Conservation (phyloP, 1,140 invertebrate species). For the Cotesia glomerata region DNA sequence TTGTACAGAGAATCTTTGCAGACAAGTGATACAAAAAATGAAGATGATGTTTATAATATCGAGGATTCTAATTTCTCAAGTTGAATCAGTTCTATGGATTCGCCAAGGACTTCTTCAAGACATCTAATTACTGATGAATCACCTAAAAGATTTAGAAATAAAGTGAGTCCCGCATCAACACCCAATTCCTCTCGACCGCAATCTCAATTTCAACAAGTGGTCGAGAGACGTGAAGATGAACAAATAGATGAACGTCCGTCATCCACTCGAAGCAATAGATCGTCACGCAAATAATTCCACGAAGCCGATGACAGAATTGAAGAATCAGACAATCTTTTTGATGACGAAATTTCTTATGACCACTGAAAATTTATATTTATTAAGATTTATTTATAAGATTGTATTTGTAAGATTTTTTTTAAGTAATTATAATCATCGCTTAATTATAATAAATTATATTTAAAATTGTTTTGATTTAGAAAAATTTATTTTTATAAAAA, state of each 20-base stretch:
- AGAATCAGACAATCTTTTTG: no score
- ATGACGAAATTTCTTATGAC: no score
- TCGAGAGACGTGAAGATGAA: background rate
- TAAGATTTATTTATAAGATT: no score
- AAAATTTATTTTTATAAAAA: no score
- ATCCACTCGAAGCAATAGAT: no score
- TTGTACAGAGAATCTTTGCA: slow-evolving; percentile 1
- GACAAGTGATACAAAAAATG: background rate
- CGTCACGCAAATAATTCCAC: no score
- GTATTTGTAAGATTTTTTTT: no score
- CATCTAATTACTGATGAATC: background rate
- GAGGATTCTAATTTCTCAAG: background rate
- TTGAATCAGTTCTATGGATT: background rate
- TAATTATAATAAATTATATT: no score
- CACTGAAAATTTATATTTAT: no score
- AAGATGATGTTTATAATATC: background rate
- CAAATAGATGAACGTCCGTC: background rate
- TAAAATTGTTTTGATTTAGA: no score
- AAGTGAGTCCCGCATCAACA: background rate
- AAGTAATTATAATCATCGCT: no score
- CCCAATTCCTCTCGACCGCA: background rate
- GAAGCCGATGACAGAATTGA: background rate
- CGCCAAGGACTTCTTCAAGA: background rate
- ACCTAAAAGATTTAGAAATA: background rate
- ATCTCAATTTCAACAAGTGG: background rate